Evolutionary conservation across 2,888 invertebrate genomes (phyloP).

Genomic region (Chymomyza caudatula): DNA sequence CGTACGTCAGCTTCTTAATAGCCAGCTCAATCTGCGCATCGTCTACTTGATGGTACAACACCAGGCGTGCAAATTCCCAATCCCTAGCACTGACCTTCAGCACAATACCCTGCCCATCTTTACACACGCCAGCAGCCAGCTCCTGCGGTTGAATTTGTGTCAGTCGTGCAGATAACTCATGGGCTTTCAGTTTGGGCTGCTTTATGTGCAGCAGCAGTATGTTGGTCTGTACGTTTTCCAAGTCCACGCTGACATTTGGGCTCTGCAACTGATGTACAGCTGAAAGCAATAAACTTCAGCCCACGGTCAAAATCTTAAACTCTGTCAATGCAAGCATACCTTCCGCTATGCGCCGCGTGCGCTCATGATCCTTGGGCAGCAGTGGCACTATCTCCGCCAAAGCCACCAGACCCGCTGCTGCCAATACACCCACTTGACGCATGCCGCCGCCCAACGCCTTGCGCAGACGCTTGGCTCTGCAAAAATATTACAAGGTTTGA

Average conservation of each 20-base stretch:
- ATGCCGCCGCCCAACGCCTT: conserved; percentile 96
- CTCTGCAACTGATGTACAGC: conserved; percentile 81
- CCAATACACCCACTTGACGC: conserved; percentile 94
- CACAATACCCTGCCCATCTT: conserved; percentile 76
- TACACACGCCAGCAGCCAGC: conserved; percentile 79
- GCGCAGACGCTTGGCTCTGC: conserved; percentile 87
- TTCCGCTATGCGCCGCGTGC: conserved; percentile 83
- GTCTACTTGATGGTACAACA: conserved; percentile 85
- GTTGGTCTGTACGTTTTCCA: conserved; percentile 84
- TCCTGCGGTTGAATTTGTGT: conserved; percentile 78
- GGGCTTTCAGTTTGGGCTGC: conserved; percentile 80
- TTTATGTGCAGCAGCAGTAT: conserved; percentile 84
- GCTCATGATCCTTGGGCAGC: conserved; percentile 86
- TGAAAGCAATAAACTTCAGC: not conserved
- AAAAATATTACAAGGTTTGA: conserved; percentile 6
- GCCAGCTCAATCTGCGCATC: conserved; percentile 84
- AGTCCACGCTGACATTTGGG: conserved; percentile 82
- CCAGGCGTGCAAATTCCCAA: conserved; percentile 82
- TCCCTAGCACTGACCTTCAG: conserved; percentile 82
- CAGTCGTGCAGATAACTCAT: conserved; percentile 80
- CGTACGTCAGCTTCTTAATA: conserved; percentile 84
- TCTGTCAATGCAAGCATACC: conserved; percentile 77
- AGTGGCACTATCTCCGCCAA: conserved; percentile 87
- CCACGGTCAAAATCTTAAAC: not conserved
- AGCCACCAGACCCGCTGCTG: conserved; percentile 92